Conservation (phyloP, 2,888 invertebrate genomes). For the Aphodius sticticus region DNA sequence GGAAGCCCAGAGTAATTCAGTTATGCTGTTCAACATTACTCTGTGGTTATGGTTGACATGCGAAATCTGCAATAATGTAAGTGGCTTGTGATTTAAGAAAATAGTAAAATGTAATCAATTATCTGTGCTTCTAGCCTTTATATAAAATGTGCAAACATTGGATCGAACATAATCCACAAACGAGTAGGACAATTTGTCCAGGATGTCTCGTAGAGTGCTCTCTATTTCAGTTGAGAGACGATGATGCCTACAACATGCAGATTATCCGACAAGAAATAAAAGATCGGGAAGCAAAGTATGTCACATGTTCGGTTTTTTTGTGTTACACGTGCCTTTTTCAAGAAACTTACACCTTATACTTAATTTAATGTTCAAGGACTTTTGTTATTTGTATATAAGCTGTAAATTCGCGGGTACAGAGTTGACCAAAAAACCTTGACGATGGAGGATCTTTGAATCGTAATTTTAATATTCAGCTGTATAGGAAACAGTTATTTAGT, state of each 20-base stretch:
- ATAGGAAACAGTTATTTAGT: too few species aligned
- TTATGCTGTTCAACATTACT: slow-evolving; percentile 36
- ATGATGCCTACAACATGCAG: slow-evolving; percentile 45
- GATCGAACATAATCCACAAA: slow-evolving; percentile 41
- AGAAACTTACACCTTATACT: too few species aligned
- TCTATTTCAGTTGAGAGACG: slow-evolving; percentile 47
- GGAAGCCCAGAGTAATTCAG: slow-evolving; percentile 30
- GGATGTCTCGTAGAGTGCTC: slow-evolving; percentile 45
- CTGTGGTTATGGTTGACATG: slow-evolving; percentile 42
- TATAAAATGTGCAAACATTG: slow-evolving; percentile 46
- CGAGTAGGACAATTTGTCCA: slow-evolving; percentile 42
- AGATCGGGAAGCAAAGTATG: slow-evolving; percentile 44
- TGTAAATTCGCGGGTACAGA: too few species aligned
- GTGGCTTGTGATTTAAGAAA: slow-evolving; percentile 23
- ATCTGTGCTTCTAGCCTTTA: slow-evolving; percentile 40
- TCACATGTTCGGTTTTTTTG: too few species aligned
- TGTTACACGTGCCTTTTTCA: too few species aligned
- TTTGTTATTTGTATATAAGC: too few species aligned
- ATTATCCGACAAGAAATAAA: slow-evolving; percentile 46
- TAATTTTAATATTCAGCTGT: too few species aligned
- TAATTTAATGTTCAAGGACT: too few species aligned
- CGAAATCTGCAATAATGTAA: slow-evolving; percentile 42
- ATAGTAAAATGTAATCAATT: slow-evolving; percentile 5
- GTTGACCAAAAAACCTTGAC: too few species aligned
- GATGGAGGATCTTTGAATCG: too few species aligned